Base-by-base conservation (phyloP, 2,797 vertebrate species). In the Etheostoma nigrum region DNA sequence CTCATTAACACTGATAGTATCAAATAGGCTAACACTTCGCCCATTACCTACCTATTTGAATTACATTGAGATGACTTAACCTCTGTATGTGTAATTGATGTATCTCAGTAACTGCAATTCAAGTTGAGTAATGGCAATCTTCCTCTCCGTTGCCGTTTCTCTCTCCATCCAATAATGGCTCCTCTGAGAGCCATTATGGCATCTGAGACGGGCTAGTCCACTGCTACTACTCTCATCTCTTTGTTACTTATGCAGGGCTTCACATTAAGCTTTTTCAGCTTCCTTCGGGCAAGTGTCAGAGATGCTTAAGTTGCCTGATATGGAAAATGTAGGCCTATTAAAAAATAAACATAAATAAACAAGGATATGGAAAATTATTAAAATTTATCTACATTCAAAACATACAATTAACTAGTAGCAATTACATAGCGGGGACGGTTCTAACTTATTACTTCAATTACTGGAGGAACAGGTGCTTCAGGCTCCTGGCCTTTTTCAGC, bases 41-140 rank as follows among this genome's bases (percentile, higher is more conserved):
- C 70, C 54, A 78, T 70, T 81, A 76, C 30, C 25, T 62, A 19
- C 45, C 48, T 57, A 66, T 86, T 79, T 79, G 81, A 82, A 72
- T 73, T 79, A 75, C 76, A 73, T 11, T 52, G 66, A 82, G 75
- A 87, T 54, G 19, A 55, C 78, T 49, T 69, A 71, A 79, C 87
- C 81, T 79, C 74, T 74, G 83, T 83, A 82, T 48, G 78, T 27
- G 71, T 82, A 88, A 92, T 81, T 86, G 87, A 92, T 91, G 89
- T 57, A 72, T 61, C 66, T 87, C 77, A 72, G 84, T 91, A 84
- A 84, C 76, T 86, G 87, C 74, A 67, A 79, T 67, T 88, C 78
- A 79, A 85, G 86, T 85, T 92, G 91, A 94, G 81, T 90, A 91
- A 91, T 85, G 81, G 60, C 66, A 67, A 33, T 77, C 76, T 72